Evolutionary conservation across 2,888 invertebrate genomes (phyloP).

Genomic region (Bembecia ichneumoniformis): DNA sequence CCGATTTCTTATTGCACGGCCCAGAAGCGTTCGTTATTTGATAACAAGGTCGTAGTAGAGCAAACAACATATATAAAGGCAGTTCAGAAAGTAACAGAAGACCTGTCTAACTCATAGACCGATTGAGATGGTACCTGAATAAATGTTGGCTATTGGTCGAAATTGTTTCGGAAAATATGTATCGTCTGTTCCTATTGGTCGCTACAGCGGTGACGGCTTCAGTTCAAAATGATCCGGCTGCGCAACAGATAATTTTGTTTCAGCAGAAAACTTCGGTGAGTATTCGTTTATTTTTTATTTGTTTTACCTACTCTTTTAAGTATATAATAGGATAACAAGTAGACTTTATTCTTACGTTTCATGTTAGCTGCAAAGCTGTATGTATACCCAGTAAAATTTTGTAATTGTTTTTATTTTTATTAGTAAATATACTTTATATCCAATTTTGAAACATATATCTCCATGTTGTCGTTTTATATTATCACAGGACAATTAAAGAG

Average conservation of each 20-base stretch:
- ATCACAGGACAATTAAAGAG: too few relatives aligned
- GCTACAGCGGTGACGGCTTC: conserved; percentile 13
- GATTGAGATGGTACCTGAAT: not conserved
- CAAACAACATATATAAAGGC: conserved; percentile 17
- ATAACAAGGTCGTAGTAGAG: conserved; percentile 15
- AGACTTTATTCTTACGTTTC: too few relatives aligned
- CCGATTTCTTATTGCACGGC: conserved; percentile 5
- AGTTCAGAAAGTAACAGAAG: conserved; percentile 2
- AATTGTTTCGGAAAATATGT: conserved; percentile 6
- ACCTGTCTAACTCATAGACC: not conserved
- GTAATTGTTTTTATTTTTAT: too few relatives aligned
- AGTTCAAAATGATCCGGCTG: conserved; percentile 23
- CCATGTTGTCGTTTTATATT: too few relatives aligned
- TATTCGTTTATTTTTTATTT: not conserved
- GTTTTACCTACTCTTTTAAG: too few relatives aligned
- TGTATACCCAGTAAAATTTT: too few relatives aligned
- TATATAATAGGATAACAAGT: too few relatives aligned
- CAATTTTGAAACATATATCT: too few relatives aligned
- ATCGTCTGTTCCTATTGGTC: conserved; percentile 8
- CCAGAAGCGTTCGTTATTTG: conserved; percentile 9
- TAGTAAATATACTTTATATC: too few relatives aligned
- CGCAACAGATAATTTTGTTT: conserved; percentile 36
- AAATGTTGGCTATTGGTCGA: not conserved
- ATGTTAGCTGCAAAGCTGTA: too few relatives aligned
- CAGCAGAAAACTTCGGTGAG: conserved; percentile 33